phyloP scores from a whole-genome alignment of 2,113 vertebrate genomes.

The Piaya cayana region DNA sequence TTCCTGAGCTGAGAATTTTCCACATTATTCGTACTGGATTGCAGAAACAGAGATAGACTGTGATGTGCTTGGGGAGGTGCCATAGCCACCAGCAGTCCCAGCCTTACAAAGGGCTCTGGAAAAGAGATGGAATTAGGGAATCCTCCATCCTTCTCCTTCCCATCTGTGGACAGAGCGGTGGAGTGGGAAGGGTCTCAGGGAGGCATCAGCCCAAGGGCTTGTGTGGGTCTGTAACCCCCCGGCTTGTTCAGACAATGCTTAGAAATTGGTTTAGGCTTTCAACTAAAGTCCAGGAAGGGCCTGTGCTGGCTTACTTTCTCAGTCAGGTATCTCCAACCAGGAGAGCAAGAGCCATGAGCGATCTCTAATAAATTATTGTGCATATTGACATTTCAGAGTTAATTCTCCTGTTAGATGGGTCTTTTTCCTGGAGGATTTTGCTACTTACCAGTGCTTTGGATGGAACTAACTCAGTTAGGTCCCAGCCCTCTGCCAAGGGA shows the following conservation, averaged over 20 bases:
- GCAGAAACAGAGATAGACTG: too few species aligned
- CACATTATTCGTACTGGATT: fast-evolving
- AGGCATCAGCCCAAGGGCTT: fast-evolving
- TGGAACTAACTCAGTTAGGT: too few species aligned
- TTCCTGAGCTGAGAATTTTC: not conserved
- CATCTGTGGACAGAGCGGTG: fast-evolving
- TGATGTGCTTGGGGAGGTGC: not conserved
- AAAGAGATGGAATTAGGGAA: not conserved
- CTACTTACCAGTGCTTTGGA: too few species aligned
- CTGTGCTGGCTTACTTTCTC: not conserved
- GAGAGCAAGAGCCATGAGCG: not conserved
- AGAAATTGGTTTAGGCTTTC: not conserved
- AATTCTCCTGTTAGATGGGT: too few species aligned
- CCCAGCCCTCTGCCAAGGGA: not conserved
- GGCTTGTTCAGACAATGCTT: not conserved
- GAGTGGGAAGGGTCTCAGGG: not conserved
- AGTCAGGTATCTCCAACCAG: not conserved
- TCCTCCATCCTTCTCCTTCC: not conserved
- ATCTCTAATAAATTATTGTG: not conserved
- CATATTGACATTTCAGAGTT: not conserved
- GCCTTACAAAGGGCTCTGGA: not conserved
- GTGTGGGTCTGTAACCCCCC: fast-evolving
- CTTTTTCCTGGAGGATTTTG: too few species aligned
- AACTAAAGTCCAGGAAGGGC: fast-evolving
- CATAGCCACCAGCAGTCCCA: fast-evolving